phyloP scores from a whole-genome alignment of 35 echinoderm and acorn worm species.

The Antedon bifida region DNA sequence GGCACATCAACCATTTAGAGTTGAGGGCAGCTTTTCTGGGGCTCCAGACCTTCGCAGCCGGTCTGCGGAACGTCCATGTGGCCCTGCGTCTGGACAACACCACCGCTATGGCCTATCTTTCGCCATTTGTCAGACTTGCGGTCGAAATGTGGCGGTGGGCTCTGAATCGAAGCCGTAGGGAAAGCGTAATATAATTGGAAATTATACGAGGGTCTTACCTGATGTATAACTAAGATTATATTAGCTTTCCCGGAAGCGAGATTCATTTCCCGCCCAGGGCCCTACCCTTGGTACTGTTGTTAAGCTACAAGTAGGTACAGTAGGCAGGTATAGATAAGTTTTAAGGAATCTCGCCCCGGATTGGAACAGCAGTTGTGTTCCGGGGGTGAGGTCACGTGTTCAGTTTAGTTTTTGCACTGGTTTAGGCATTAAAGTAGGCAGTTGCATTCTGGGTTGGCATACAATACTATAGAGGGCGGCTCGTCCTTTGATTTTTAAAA shows the following conservation, averaged over 20 bases:
- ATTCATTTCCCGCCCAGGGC: too few relatives aligned
- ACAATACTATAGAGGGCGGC: background rate
- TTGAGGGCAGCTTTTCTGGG: background rate
- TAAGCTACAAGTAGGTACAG: too few relatives aligned
- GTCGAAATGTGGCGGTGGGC: background rate
- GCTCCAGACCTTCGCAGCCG: background rate
- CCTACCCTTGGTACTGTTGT: too few relatives aligned
- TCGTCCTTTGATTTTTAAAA: background rate
- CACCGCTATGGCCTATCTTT: background rate
- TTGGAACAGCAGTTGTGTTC: too few relatives aligned
- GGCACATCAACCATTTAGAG: background rate
- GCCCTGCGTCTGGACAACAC: background rate
- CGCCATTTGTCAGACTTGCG: background rate
- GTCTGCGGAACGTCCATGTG: background rate
- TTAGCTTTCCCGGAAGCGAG: too few relatives aligned
- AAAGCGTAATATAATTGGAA: background rate
- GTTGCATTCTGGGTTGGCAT: background rate
- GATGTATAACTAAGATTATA: too few relatives aligned
- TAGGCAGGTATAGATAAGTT: too few relatives aligned
- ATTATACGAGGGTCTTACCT: background rate
- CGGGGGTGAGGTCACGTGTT: too few relatives aligned
- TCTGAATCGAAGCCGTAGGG: background rate
- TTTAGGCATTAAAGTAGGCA: background rate
- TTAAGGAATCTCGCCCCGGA: too few relatives aligned
- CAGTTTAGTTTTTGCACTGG: too few relatives aligned